Conservation (phyloP, 2,113 vertebrate species). For the Sebastes schlegelii region DNA sequence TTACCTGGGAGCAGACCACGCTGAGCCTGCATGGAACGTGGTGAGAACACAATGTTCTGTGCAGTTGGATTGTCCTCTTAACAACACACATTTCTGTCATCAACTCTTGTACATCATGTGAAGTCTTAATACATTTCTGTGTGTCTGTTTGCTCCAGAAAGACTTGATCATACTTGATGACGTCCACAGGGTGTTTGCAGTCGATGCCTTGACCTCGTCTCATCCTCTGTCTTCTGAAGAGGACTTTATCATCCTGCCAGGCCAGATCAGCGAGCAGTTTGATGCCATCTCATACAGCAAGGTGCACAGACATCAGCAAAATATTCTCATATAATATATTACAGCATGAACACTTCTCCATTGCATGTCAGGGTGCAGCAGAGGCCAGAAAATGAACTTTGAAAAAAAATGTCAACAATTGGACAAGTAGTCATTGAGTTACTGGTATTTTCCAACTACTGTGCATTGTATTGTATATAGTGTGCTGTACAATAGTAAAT, state of each 20-base stretch:
- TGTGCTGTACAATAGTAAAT: not conserved
- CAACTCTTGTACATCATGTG: not conserved
- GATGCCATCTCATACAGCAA: constrained; percentile 95
- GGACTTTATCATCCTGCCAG: constrained; percentile 84
- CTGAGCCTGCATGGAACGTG: constrained; percentile 85
- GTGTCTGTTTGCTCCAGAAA: constrained; percentile 81
- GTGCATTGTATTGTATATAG: not conserved
- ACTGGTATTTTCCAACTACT: not conserved
- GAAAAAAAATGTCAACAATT: not conserved
- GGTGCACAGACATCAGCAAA: constrained; percentile 52
- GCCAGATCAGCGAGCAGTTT: constrained; percentile 91
- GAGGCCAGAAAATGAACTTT: not conserved
- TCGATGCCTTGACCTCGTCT: constrained; percentile 89
- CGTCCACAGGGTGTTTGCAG: constrained; percentile 86
- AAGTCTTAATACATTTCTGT: not conserved
- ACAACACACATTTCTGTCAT: not conserved
- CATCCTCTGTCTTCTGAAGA: constrained; percentile 89
- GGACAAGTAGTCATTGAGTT: not conserved
- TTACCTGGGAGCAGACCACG: constrained; percentile 87
- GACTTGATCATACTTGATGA: constrained; percentile 90
- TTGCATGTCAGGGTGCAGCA: not conserved
- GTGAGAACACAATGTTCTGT: constrained; percentile 71
- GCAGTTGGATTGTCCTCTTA: not conserved
- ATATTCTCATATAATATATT: not conserved
- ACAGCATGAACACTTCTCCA: not conserved